Percentiles rank a stretch among this genome's conserved stretches.
Evolutionary conservation across 2,888 invertebrate genomes (phyloP).

Genomic region (Clanis bilineata): DNA sequence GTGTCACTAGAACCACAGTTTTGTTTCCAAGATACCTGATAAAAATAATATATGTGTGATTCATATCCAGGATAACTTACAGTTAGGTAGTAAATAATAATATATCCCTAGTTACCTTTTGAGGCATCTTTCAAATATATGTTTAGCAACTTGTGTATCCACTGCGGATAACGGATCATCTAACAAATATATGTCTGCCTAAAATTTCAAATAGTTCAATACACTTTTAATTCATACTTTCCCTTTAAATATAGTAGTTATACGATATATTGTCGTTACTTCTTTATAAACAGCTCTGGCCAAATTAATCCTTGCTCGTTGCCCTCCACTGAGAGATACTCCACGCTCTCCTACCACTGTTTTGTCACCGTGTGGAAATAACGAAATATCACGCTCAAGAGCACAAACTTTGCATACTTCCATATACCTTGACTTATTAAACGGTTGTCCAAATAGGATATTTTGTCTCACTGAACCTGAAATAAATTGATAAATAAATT

Average conservation of each 20-base stretch:
- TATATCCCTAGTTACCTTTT: conserved; percentile 54
- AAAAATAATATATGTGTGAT: background rate
- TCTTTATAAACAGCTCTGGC: conserved; percentile 85
- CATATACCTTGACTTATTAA: conserved; percentile 82
- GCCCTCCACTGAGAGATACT: conserved; percentile 91
- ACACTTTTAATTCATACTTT: background rate
- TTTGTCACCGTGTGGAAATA: conserved; percentile 90
- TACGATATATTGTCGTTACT: conserved; percentile 35
- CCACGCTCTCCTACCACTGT: conserved; percentile 94
- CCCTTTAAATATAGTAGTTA: background rate
- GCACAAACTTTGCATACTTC: conserved; percentile 88
- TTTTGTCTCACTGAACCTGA: conserved; percentile 92
- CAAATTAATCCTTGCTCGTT: conserved; percentile 85
- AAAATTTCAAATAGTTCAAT: conserved; percentile 32
- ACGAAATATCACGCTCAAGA: conserved; percentile 86
- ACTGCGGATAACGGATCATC: conserved; percentile 90
- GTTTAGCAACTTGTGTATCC: conserved; percentile 86
- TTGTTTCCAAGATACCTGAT: conserved; percentile 83
- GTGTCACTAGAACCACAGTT: conserved; percentile 90
- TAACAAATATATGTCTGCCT: conserved; percentile 88
- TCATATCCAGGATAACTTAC: too few species aligned
- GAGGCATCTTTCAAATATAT: conserved; percentile 87
- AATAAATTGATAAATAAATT: background rate
- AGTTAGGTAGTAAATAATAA: background rate
- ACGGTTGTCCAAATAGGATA: conserved; percentile 92